A percentile compares a stretch with the other conserved stretches of the same genome.
Conservation (phyloP, 1,140 invertebrate species). For the Drosophila pruinosa region DNA sequence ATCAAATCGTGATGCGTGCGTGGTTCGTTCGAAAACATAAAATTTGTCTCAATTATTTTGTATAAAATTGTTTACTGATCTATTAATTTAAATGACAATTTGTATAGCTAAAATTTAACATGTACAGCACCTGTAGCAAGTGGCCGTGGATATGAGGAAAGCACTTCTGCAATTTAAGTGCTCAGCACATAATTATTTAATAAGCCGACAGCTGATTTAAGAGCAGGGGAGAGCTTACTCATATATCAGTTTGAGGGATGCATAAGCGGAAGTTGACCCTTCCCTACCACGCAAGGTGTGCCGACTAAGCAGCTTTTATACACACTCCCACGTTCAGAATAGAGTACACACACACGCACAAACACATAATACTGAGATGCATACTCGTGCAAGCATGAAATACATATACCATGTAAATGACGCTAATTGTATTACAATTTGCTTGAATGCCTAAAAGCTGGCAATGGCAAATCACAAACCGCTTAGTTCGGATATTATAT, state of each 20-base stretch:
- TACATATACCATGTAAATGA: constrained; percentile 73
- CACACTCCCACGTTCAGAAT: constrained; percentile 1
- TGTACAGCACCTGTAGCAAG: not conserved
- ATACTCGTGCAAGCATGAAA: constrained; percentile 25
- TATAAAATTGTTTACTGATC: too few species aligned
- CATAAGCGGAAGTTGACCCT: not conserved
- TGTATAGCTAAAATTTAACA: not conserved
- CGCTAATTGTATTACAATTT: constrained; percentile 81
- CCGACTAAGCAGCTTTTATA: constrained; percentile 56
- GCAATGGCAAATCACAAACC: constrained; percentile 76
- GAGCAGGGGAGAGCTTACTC: constrained; percentile 22
- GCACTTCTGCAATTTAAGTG: constrained; percentile 35
- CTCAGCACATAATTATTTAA: constrained; percentile 70
- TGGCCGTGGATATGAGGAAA: not conserved
- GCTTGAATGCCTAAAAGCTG: constrained; percentile 73
- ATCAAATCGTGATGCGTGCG: too few species aligned
- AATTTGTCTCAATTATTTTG: too few species aligned
- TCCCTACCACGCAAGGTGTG: constrained; percentile 36
- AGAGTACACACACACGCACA: constrained; percentile 10
- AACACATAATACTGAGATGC: too few species aligned
- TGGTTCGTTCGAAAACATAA: too few species aligned
- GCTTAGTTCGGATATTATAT: constrained; percentile 70
- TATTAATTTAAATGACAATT: too few species aligned
- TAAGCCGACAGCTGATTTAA: constrained; percentile 78
- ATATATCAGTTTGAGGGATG: constrained; percentile 1